Base-by-base conservation (phyloP, 2,797 vertebrate species). In the Lithobates sylvaticus region DNA sequence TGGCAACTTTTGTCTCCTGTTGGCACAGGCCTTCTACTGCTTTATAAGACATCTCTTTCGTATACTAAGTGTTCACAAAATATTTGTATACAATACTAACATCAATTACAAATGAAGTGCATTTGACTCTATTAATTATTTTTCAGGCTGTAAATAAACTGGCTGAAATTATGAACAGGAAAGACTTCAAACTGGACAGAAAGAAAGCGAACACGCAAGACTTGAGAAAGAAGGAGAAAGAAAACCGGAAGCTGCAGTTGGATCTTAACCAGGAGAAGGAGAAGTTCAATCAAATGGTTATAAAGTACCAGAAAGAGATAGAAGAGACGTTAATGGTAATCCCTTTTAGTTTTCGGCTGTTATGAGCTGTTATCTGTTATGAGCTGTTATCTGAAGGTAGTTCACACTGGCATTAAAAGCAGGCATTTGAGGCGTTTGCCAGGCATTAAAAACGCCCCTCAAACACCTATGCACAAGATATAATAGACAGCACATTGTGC, bases 191-290 rank as follows among this genome's bases (percentile, higher is more conserved):
- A 95, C 94, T 99, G 89, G 98, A 99, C 94, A 97, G 97, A 91
- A 99, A 98, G 93, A 98, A 97, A 93, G 97, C 96, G 88, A 99
- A 96, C 88, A 97, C 96, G 23, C 96, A 98, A 27, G 98, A 99
- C 92, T 93, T 99, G 92, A 96, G 98, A 89, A 99, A 98, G 94
- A 99, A 99, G 88, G 98, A 99, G 94, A 99, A 99, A 91, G 98
- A 99, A 94, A 99, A 99, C 91, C 93, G 98, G 90, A 99, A 99
- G 90, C 94, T 99, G 26, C 98, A 99, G 85, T 91, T 97, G 89
- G 98, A 99, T 71, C 97, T 99, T 42, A 99, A 98, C 93, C 97
- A 98, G 93, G 98, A 99, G 94, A 99, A 98, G 91, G 98, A 99
- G 67, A 99, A 99, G 94, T 99, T 97, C 89, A 99, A 97, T 93